Evolutionary conservation across 2,797 vertebrate genomes (phyloP).

Genomic region (Acridotheres tristis): DNA sequence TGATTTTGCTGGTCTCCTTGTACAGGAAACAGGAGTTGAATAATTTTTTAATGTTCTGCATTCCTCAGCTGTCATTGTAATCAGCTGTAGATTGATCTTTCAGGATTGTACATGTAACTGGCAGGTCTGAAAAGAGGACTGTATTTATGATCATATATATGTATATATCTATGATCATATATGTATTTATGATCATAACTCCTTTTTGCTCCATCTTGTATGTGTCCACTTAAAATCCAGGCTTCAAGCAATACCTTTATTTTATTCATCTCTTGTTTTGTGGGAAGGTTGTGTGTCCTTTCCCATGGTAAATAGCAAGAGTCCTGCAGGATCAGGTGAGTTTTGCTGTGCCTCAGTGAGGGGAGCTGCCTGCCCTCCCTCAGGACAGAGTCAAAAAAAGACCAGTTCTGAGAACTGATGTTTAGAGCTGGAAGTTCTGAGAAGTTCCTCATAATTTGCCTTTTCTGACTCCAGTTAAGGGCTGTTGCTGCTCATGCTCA

Average conservation of each 20-base stretch:
- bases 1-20: neutral
- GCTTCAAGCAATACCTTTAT: neutral
- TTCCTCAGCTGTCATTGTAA: neutral
- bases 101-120: neutral
- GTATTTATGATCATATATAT: neutral
- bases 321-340: neutral
- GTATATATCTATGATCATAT: too few relatives aligned
- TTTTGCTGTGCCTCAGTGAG: neutral
- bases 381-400: neutral
- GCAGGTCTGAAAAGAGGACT: neutral
- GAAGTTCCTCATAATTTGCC: neutral
- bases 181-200: neutral
- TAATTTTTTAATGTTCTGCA: neutral
- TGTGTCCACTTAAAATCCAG: neutral
- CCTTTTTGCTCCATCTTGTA: neutral
- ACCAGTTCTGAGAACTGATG: neutral
- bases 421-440: neutral
- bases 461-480: neutral
- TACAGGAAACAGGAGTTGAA: neutral
- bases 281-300: neutral
- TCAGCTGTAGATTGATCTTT: neutral
- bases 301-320: neutral
- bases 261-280: neutral
- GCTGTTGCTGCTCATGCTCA: neutral
- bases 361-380: neutral